Evolutionary conservation across 2,113 vertebrate genomes (phyloP), one percentile per base, ranked within the genome.

Genomic region (Dasypus novemcinctus): DNA sequence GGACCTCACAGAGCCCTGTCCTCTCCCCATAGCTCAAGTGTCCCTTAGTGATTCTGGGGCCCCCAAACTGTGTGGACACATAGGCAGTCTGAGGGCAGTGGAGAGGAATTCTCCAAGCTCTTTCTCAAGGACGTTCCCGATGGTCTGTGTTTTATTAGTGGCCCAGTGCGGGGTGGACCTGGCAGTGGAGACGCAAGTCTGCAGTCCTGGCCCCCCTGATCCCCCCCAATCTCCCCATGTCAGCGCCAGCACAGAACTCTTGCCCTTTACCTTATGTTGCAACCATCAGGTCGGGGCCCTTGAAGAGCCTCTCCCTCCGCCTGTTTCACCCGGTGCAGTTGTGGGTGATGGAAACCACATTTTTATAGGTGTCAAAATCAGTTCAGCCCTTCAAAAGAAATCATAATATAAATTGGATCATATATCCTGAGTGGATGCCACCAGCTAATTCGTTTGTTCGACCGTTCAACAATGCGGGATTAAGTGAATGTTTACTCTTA

Each of bases 381-480:
- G 97, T 98, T 98, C 98, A 97, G 97, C 95, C 96, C 94, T 98
- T 98, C 97, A 97, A 98, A 98, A 98, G 98, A 98, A 98, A 98
- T 98, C 95, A 93, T 96, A 97, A 97, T 98, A 98, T 98, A 74
- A 97, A 98, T 98, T 98, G 98, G 98, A 98, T 98, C 98, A 83
- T 98, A 97, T 98, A 98, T 98, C 98, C 96, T 98, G 98, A 98
- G 96, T 98, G 93, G 95, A 98, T 98, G 97, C 98, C 97, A 97
- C 97, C 82, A 88, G 95, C 97, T 98, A 98, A 98, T 98, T 98
- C 97, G 90, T 98, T 97, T 98, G 97, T 98, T 98, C 97, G 92
- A 97, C 78, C 84, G 83, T 98, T 98, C 97, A 98, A 95, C 97
- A 98, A 97, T 97, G 97, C 86, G 88, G 96, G 97, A 98, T 98